phyloP scores from a whole-genome alignment of 2,113 vertebrate genomes.

The Stictonetta naevosa region DNA sequence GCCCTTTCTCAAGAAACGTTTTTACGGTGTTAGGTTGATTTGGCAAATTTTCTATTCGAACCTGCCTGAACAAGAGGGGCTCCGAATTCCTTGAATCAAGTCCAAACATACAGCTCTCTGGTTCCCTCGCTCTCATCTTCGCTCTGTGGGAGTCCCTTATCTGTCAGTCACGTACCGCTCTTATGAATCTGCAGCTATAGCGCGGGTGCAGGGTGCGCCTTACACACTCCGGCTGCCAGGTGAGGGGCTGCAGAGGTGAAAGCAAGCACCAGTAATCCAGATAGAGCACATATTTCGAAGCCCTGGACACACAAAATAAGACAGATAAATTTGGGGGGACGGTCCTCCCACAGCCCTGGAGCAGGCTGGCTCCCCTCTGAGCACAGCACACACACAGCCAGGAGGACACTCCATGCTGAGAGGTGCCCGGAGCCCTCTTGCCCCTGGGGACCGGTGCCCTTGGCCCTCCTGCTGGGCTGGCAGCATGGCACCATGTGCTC shows the following conservation, averaged over 20 bases:
- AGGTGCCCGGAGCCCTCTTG: too few relatives aligned
- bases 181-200: not conserved
- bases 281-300: not conserved
- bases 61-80: conserved; percentile 62
- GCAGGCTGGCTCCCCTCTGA: not conserved
- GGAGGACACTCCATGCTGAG: too few relatives aligned
- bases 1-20: not conserved
- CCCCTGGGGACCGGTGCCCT: too few relatives aligned
- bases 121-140: not conserved
- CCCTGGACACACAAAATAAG: not conserved
- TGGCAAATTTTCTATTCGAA: conserved; percentile 52
- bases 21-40: not conserved
- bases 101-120: conserved; percentile 40
- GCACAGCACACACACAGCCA: not conserved
- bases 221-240: conserved; percentile 42
- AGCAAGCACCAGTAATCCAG: not conserved
- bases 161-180: conserved; percentile 46
- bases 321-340: accelerated
- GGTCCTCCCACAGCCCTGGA: accelerated
- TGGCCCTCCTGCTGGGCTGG: too few relatives aligned
- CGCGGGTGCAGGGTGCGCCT: not conserved
- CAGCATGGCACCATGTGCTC: not conserved
- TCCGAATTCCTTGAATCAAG: conserved; percentile 62
- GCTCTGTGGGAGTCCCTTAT: conserved; percentile 64
- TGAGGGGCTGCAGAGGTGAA: not conserved